phyloP scores from a whole-genome alignment of 2,888 invertebrate genomes.

The Hemistola chrysoprasaria region DNA sequence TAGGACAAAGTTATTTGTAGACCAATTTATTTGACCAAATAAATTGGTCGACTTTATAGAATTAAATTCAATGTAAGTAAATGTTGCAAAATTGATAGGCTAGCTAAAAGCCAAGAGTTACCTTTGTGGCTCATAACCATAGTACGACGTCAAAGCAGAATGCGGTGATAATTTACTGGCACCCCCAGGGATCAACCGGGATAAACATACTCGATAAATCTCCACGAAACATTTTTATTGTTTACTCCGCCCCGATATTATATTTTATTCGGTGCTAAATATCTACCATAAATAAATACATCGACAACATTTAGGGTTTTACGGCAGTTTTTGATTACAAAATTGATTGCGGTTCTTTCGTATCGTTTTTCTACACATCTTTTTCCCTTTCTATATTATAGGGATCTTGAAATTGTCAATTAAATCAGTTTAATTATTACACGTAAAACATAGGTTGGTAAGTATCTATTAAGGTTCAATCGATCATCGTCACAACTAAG shows the following conservation, averaged over 20 bases:
- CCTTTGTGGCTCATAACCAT: background rate
- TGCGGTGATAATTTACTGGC: conserved; percentile 52
- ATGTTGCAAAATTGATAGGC: too few relatives aligned
- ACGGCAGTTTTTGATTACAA: conserved; percentile 37
- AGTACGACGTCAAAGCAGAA: conserved; percentile 23
- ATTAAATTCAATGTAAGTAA: too few relatives aligned
- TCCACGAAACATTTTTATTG: conserved; percentile 45
- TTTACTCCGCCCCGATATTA: conserved; percentile 40
- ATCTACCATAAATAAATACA: conserved; percentile 39
- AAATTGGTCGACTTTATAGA: too few relatives aligned
- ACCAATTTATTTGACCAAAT: too few relatives aligned
- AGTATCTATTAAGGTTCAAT: conserved; percentile 34
- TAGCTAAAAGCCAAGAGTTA: too few relatives aligned
- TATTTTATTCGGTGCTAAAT: conserved; percentile 45
- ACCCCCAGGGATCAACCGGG: conserved; percentile 51
- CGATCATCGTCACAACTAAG: conserved; percentile 46
- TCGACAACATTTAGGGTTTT: conserved; percentile 37
- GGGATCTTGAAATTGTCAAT: too few relatives aligned
- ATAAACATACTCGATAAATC: conserved; percentile 58
- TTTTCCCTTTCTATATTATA: too few relatives aligned
- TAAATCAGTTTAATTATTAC: too few relatives aligned
- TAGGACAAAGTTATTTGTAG: too few relatives aligned
- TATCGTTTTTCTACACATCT: too few relatives aligned
- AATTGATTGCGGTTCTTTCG: conserved; percentile 29
- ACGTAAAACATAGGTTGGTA: too few relatives aligned